phyloP scores from a whole-genome alignment of 2,797 vertebrate genomes.

The Parauchenoglanis punctatus region DNA sequence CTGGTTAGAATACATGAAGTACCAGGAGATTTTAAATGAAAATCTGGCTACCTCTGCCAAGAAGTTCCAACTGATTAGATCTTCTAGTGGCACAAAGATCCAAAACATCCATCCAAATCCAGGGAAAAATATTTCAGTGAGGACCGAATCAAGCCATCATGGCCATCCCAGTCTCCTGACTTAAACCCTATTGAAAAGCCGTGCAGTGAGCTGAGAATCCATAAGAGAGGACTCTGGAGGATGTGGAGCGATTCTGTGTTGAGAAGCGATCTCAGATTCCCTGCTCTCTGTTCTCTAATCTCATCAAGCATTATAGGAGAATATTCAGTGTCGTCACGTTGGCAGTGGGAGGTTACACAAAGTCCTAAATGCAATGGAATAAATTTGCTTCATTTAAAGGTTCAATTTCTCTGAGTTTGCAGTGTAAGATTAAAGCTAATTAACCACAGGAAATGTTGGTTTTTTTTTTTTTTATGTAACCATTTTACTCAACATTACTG shows the following conservation, averaged over 20 bases:
- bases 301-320: neutral
- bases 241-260: neutral
- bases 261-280: neutral
- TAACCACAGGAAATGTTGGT: neutral
- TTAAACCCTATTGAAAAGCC: neutral
- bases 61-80: neutral
- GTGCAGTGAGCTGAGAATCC: neutral
- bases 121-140: neutral
- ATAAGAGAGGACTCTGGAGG: neutral
- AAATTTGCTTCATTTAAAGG: neutral
- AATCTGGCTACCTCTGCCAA: neutral
- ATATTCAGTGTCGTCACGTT: neutral
- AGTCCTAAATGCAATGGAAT: neutral
- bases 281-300: slow-evolving; percentile 2
- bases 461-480: neutral
- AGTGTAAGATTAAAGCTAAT: neutral
- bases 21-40: neutral
- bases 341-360: neutral
- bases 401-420: neutral
- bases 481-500: neutral
- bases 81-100: neutral
- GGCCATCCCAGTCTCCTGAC: neutral
- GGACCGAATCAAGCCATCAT: neutral
- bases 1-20: neutral
- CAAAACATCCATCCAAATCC: neutral